A percentile compares a stretch with the other conserved stretches of the same genome.
Conservation (phyloP, 2,797 vertebrate species). For the Furcifer pardalis region DNA sequence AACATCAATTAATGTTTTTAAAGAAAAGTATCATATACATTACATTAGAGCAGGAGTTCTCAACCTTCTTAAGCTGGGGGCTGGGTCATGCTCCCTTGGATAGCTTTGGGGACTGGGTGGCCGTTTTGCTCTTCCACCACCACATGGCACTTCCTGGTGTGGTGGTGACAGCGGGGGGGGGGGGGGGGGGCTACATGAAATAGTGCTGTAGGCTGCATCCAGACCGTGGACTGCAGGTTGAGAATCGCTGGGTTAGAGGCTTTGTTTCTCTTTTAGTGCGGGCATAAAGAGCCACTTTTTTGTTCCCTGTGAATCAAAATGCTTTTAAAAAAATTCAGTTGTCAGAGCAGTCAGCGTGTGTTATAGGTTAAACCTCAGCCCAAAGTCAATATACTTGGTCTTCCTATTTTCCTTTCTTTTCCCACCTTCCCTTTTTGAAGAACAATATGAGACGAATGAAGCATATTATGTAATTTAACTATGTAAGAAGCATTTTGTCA, state of each 20-base stretch:
- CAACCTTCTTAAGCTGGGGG: too few relatives aligned
- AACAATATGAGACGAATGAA: neutral
- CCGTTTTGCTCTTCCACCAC: too few relatives aligned
- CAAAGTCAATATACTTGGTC: neutral
- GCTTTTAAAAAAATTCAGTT: slow-evolving; percentile 19
- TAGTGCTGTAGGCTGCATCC: too few relatives aligned
- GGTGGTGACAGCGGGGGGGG: too few relatives aligned
- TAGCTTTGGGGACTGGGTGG: too few relatives aligned
- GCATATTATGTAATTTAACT: slow-evolving; percentile 6
- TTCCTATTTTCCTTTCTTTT: neutral
- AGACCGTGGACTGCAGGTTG: too few relatives aligned
- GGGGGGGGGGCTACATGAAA: too few relatives aligned
- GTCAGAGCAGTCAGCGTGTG: neutral
- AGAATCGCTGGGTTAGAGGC: too few relatives aligned
- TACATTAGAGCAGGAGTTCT: too few relatives aligned
- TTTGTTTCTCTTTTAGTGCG: slow-evolving; percentile 1
- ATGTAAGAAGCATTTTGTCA: neutral
- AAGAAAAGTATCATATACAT: neutral
- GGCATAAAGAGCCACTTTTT: slow-evolving; percentile 14
- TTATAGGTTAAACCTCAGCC: fast-evolving
- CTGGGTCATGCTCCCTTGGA: too few relatives aligned
- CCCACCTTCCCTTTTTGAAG: neutral
- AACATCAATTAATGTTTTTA: slow-evolving; percentile 3
- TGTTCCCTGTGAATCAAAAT: neutral
- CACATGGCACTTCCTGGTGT: too few relatives aligned